Evolutionary conservation across 1,140 invertebrate genomes (phyloP), one percentile per base, ranked within the genome.

Genomic region (Glossosoma conforme): DNA sequence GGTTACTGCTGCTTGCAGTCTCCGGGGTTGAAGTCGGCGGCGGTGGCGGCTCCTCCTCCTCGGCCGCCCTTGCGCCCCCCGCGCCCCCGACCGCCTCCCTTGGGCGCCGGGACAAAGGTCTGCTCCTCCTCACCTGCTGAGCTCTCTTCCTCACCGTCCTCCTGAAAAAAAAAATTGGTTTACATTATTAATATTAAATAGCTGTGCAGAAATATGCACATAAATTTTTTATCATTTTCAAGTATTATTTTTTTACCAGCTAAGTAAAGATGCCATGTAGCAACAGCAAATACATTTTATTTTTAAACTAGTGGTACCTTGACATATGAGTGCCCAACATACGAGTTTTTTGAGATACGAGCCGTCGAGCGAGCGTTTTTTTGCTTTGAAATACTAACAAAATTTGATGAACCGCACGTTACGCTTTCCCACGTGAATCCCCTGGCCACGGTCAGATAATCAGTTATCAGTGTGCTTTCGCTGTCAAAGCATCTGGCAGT

Each of bases 1-100:
- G 24, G 24, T 18, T 49, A 56, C 22, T 56, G 54, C 17, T 52
- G 54, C 45, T 56, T 56, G 37, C 54, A 56, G 32, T 56, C 54
- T 11, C 44, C 20, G 13, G 54, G 54, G 35, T 44, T 36, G 20
- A 37, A 41, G 13, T 50, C 40, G 0, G 30, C 21, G 6, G 28
- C 37, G 11, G 20, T 51, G 13, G 47, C 41, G n/a, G 32, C 44
- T 24, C 24, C 36, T 14, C 18, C 32, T 2, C 2, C 20, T 5
- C 15, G n/a, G 18, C 38, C 43, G 15, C 41, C 44, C 4, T 14
- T 30, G 9, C 44, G 30, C 1, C 47, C 42, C 15, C 21, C 33
- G 5, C 38, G 15, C 24, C 14, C 22, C 19, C 19, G 15, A 4
- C 33, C 44, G 2, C 14, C 43, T 25, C 24, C 30, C 13, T 43